phyloP scores from a whole-genome alignment of 2,113 vertebrate species.

The Hydropotes inermis region DNA sequence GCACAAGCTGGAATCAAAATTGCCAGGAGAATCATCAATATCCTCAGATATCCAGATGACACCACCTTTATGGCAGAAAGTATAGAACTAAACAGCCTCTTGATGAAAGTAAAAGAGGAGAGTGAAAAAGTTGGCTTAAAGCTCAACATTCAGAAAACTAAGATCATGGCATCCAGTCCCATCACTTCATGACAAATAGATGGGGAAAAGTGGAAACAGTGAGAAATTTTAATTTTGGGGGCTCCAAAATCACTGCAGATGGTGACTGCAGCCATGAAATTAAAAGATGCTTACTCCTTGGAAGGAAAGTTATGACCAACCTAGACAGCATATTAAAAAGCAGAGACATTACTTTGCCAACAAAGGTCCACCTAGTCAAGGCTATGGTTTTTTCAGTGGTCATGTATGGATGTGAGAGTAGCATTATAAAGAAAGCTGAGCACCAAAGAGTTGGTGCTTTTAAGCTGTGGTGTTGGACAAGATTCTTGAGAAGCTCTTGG shows the following conservation, averaged over 20 bases:
- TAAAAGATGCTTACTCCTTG: neutral
- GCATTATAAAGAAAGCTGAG: neutral
- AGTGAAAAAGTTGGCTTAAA: neutral
- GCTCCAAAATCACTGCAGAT: neutral
- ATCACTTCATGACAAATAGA: neutral
- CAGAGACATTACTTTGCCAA: neutral
- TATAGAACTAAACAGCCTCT: neutral
- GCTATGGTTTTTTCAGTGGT: neutral
- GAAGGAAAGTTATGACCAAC: neutral
- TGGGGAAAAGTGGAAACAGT: neutral
- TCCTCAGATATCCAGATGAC: neutral
- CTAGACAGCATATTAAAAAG: neutral
- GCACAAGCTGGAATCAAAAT: neutral
- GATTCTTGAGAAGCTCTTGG: neutral
- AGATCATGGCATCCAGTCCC: neutral
- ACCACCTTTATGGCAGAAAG: neutral
- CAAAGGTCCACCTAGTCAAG: neutral
- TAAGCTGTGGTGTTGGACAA: neutral
- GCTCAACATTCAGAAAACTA: neutral
- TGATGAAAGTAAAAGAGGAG: neutral
- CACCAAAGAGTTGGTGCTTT: fast-evolving
- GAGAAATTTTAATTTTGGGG: fast-evolving
- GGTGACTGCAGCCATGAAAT: neutral
- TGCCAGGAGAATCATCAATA: neutral
- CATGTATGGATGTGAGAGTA: neutral